Conservation (phyloP, 1,140 invertebrate genomes). For the Anastrepha obliqua region DNA sequence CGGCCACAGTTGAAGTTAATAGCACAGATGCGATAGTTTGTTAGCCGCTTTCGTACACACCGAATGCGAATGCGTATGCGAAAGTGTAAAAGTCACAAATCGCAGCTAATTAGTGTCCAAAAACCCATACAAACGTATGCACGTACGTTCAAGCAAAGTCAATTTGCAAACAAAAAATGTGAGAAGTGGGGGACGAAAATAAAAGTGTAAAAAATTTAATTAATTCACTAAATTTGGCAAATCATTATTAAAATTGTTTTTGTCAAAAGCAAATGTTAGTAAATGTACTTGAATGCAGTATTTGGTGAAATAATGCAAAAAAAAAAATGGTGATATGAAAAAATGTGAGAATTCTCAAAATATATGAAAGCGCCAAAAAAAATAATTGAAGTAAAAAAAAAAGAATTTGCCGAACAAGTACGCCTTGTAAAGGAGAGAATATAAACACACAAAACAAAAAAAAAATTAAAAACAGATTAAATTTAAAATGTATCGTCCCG, state of each 20-base stretch:
- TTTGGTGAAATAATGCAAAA: not conserved
- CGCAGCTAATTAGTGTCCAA: constrained; percentile 34
- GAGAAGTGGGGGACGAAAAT: not conserved
- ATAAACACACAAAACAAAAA: not conserved
- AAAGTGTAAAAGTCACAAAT: constrained; percentile 49
- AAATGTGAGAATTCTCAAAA: not conserved
- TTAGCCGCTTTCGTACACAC: constrained; percentile 26
- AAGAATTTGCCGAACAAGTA: not conserved
- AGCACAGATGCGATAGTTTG: constrained; percentile 46
- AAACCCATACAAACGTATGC: too few species aligned
- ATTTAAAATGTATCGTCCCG: not conserved
- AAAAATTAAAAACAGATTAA: not conserved
- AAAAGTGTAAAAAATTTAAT: constrained; percentile 28
- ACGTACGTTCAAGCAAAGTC: too few species aligned
- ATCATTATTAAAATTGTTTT: not conserved
- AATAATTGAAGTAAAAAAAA: not conserved
- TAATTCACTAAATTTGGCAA: constrained; percentile 36
- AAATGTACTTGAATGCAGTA: not conserved
- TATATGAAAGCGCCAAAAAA: not conserved
- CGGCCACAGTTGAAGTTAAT: constrained; percentile 69
- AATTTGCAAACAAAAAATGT: too few species aligned
- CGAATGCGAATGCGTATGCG: not conserved
- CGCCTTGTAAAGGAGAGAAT: not conserved
- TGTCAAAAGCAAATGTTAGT: not conserved
- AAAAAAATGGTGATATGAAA: not conserved